phyloP scores from a whole-genome alignment of 2,113 vertebrate genomes.

The Notarius quadriscutis region DNA sequence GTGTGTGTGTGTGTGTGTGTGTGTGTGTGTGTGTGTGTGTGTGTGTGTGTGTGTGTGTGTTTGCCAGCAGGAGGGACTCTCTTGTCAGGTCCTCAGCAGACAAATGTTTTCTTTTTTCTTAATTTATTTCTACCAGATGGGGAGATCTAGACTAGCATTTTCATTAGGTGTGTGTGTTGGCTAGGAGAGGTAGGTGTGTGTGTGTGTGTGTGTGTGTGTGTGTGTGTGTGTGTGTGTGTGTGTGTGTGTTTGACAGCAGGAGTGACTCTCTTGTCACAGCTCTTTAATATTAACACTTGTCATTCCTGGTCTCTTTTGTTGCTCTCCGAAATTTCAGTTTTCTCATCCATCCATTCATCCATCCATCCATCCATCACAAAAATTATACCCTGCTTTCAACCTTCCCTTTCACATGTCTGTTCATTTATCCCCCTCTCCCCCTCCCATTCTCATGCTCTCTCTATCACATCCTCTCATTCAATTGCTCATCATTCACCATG shows the following conservation, averaged over 20 bases:
- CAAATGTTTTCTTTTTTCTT: slow-evolving; percentile 47
- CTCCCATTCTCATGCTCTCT: neutral
- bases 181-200: neutral
- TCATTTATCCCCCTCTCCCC: too few species aligned
- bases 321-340: neutral
- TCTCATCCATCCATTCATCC: neutral
- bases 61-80: neutral
- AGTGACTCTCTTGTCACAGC: too few species aligned
- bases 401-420: neutral
- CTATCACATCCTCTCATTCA: neutral
- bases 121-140: slow-evolving; percentile 62
- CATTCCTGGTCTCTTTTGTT: neutral
- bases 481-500: neutral
- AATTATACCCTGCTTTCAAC: neutral
- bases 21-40: slow-evolving; percentile 5
- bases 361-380: neutral
- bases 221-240: slow-evolving; percentile 19
- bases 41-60: too few species aligned
- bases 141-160: slow-evolving; percentile 65
- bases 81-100: slow-evolving; percentile 62
- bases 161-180: slow-evolving; percentile 50
- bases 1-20: neutral
- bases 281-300: slow-evolving; percentile 52
- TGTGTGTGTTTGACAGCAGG: too few species aligned
- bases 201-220: slow-evolving; percentile 30